These are phyloP conservation scores for Timandra comae DNA, from an alignment of 2,888 invertebrate species.

Conservation along the genomic window DNA sequence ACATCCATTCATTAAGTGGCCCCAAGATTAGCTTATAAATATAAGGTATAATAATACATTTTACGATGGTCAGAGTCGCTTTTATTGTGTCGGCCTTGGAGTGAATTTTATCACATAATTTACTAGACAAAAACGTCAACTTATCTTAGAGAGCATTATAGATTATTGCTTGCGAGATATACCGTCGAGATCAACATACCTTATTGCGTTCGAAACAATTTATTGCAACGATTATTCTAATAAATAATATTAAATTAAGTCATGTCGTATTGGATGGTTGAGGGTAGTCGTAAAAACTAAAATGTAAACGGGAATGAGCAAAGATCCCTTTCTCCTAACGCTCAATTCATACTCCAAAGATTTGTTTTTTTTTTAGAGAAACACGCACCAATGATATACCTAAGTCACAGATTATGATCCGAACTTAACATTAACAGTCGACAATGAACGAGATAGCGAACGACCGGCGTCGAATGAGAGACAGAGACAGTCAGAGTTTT, in stretches of 20 bases:
- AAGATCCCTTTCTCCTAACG: slow-evolving; percentile 20
- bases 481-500: slow-evolving; percentile 64
- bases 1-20: slow-evolving; percentile 26
- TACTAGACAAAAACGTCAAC: slow-evolving; percentile 13
- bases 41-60: too few species aligned
- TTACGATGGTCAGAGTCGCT: too few species aligned
- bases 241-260: slow-evolving; percentile 32
- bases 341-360: slow-evolving; percentile 18
- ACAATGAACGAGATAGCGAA: slow-evolving; percentile 55
- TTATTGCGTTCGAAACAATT: slow-evolving; percentile 32
- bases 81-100: too few species aligned
- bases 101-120: too few species aligned
- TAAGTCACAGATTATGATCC: slow-evolving; percentile 29
- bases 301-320: slow-evolving; percentile 43
- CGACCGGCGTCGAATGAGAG: slow-evolving; percentile 52
- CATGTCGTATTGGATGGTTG: slow-evolving; percentile 66
- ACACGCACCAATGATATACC: slow-evolving; percentile 29
- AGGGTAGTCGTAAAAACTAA: slow-evolving; percentile 30
- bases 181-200: slow-evolving; percentile 61
- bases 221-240: slow-evolving; percentile 37
- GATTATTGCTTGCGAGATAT: slow-evolving; percentile 62
- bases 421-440: slow-evolving; percentile 42
- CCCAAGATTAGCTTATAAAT: slow-evolving; percentile 14
- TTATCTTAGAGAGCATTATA: slow-evolving; percentile 34
- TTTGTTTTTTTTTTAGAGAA: slow-evolving; percentile 34